Evolutionary conservation across 2,888 invertebrate genomes (phyloP).

Genomic region (Orchesella flavescens): DNA sequence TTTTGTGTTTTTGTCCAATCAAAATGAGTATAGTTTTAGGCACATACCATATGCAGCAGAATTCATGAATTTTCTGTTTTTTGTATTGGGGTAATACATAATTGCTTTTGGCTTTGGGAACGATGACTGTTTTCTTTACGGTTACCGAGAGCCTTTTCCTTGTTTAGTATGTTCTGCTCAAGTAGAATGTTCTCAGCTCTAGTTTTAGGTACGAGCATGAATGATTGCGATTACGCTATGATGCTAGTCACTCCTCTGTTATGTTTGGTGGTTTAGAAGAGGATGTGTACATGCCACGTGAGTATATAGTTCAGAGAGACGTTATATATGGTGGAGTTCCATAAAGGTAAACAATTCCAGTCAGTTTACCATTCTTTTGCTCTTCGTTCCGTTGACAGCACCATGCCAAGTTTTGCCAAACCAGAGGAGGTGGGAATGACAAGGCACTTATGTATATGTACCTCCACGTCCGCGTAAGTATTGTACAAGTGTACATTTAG

Average conservation of each 20-base stretch:
- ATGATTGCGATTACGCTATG: too few species aligned
- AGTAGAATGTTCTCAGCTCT: too few species aligned
- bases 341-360: conserved; percentile 4
- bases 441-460: conserved; percentile 12
- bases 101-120: too few species aligned
- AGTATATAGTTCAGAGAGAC: not conserved
- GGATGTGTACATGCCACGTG: not conserved
- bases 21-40: too few species aligned
- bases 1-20: too few species aligned
- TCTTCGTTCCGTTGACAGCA: conserved; percentile 7
- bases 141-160: too few species aligned
- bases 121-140: too few species aligned
- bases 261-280: not conserved
- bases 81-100: too few species aligned
- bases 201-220: too few species aligned
- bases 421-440: conserved; percentile 21
- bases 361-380: not conserved
- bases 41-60: too few species aligned
- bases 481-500: not conserved
- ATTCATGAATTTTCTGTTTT: too few species aligned
- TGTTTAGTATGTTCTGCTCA: too few species aligned
- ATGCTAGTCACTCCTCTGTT: not conserved
- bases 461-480: not conserved
- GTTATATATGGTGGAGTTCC: not conserved
- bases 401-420: not conserved